phyloP scores from a whole-genome alignment of 2,797 vertebrate species.

The Coregonus suidteri region DNA sequence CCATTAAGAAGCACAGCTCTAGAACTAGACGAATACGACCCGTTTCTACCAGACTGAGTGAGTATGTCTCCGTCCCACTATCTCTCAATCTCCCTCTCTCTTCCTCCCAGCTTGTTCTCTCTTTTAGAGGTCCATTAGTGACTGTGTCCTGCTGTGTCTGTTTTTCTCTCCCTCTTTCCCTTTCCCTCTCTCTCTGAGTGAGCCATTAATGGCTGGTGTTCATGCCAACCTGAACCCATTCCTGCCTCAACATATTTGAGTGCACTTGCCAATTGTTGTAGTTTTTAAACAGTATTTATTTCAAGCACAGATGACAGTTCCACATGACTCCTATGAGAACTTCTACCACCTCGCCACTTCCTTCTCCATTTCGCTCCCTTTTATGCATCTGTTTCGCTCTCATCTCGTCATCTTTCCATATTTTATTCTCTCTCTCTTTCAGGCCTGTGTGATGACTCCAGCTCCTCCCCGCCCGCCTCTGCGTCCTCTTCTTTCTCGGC shows the following conservation, averaged over 20 bases:
- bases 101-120: not conserved
- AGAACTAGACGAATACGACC: conserved; percentile 88
- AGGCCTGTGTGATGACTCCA: conserved; percentile 75
- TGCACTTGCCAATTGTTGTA: not conserved
- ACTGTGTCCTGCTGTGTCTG: not conserved
- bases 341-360: not conserved
- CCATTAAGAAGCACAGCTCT: conserved; percentile 87
- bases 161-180: conserved; percentile 18
- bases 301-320: conserved; percentile 21
- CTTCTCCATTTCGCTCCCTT: not conserved
- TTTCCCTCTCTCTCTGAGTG: conserved; percentile 32
- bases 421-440: conserved; percentile 25
- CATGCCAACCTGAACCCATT: conserved; percentile 21
- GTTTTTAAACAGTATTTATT: conserved; percentile 8
- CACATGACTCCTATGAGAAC: conserved; percentile 14
- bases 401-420: conserved; percentile 20
- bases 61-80: conserved; percentile 53
- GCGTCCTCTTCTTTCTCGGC: conserved; percentile 74
- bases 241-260: conserved; percentile 25
- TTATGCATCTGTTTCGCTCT: conserved; percentile 3
- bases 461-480: conserved; percentile 71
- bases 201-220: conserved; percentile 42
- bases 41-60: conserved; percentile 88
- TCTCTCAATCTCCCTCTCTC: not conserved
- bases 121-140: conserved; percentile 8